Evolutionary conservation across 2,888 invertebrate species (phyloP).

Genomic region (Augiades crinisus): DNA sequence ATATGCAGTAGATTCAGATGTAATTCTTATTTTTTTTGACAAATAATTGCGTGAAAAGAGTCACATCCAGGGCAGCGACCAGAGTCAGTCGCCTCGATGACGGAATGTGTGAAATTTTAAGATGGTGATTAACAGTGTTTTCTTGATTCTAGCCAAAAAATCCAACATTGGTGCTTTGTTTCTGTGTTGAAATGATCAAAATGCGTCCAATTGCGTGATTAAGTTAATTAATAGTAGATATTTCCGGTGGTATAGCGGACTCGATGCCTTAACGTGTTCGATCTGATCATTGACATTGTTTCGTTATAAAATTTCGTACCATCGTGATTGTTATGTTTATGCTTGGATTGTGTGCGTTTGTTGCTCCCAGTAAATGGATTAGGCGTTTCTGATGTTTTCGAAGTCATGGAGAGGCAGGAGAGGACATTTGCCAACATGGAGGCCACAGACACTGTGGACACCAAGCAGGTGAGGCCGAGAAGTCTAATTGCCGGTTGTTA

Average conservation of each 20-base stretch:
- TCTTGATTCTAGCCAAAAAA: constrained; percentile 51
- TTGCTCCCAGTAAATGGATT: constrained; percentile 59
- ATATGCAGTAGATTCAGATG: too few species aligned
- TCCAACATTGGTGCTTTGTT: constrained; percentile 48
- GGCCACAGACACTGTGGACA: constrained; percentile 82
- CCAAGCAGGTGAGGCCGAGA: constrained; percentile 82
- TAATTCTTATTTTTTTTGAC: constrained; percentile 11
- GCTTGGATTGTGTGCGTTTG: constrained; percentile 61
- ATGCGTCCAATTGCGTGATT: constrained; percentile 48
- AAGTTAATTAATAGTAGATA: constrained; percentile 34
- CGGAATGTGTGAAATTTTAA: constrained; percentile 79
- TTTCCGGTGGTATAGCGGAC: constrained; percentile 45
- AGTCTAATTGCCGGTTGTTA: constrained; percentile 68
- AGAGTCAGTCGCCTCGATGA: constrained; percentile 74
- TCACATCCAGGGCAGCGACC: constrained; percentile 69
- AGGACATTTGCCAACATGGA: constrained; percentile 82
- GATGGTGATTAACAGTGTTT: constrained; percentile 77
- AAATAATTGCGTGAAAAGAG: constrained; percentile 46
- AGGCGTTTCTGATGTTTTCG: constrained; percentile 77
- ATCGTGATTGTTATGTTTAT: constrained; percentile 76
- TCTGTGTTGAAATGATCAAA: constrained; percentile 41
- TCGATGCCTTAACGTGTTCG: constrained; percentile 62
- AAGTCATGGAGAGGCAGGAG: constrained; percentile 74
- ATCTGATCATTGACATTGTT: constrained; percentile 77
- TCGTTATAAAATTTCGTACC: constrained; percentile 66